A percentile compares a stretch with the other conserved stretches of the same genome.
Evolutionary conservation across 2,797 vertebrate genomes (phyloP).

Genomic region (Mionectes olivaceus): DNA sequence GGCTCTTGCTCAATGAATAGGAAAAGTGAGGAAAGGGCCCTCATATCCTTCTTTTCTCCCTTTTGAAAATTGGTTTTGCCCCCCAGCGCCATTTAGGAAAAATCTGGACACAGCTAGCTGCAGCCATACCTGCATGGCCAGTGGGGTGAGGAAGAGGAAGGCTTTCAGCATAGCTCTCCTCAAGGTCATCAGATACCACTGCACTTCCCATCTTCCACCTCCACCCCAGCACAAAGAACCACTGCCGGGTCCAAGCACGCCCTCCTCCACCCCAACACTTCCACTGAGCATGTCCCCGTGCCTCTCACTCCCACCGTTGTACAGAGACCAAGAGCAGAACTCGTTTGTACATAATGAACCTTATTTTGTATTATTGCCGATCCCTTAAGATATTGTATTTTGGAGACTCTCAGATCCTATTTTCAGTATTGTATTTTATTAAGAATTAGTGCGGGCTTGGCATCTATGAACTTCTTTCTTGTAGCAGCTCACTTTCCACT

Average conservation of each 20-base stretch:
- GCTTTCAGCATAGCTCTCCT: constrained; percentile 1
- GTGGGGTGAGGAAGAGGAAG: constrained; percentile 9
- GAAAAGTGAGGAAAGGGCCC: not conserved
- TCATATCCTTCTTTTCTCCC: constrained; percentile 18
- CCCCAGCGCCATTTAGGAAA: constrained; percentile 3
- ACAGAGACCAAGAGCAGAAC: constrained; percentile 85
- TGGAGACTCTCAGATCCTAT: constrained; percentile 78
- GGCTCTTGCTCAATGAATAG: not conserved
- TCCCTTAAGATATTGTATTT: constrained; percentile 86
- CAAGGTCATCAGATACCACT: constrained; percentile 13
- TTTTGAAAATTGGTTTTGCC: constrained; percentile 3
- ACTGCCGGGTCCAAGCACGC: constrained; percentile 54
- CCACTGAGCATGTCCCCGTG: constrained; percentile 45
- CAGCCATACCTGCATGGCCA: not conserved
- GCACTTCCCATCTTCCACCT: not conserved
- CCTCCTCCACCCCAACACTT: constrained; percentile 2
- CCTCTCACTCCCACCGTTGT: constrained; percentile 71
- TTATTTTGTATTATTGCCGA: constrained; percentile 84
- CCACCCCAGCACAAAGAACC: constrained; percentile 63
- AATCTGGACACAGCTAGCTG: constrained; percentile 6
- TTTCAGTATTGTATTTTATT: constrained; percentile 83
- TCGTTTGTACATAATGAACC: constrained; percentile 86
- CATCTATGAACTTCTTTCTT: constrained; percentile 61
- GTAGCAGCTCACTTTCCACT: constrained; percentile 45
- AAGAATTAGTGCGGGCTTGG: constrained; percentile 84